These are phyloP conservation scores for Pseudomyrmex cubaensis DNA, from an alignment of 1,140 invertebrate genomes.

Conservation along the genomic window DNA sequence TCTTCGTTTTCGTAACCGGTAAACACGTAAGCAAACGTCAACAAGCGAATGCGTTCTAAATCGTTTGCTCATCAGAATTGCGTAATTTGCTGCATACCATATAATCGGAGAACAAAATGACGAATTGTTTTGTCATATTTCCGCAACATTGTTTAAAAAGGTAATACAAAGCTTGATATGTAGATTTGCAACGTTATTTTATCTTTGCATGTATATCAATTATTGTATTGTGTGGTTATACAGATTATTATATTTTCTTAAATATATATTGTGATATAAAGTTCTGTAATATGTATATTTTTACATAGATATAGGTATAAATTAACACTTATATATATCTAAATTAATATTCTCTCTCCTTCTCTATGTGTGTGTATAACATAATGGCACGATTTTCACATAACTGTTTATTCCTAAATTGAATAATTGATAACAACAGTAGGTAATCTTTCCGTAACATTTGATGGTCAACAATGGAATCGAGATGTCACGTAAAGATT, in stretches of 20 bases:
- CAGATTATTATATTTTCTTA: too few relatives aligned
- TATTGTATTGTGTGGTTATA: too few relatives aligned
- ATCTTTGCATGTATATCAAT: background rate
- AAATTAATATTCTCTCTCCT: too few relatives aligned
- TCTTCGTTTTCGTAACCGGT: constrained; percentile 22
- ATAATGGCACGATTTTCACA: background rate
- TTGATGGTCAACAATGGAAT: background rate
- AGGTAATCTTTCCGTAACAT: constrained; percentile 11
- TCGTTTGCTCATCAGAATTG: background rate
- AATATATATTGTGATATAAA: too few relatives aligned
- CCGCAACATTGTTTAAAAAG: background rate
- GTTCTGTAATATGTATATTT: too few relatives aligned
- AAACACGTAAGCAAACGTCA: background rate
- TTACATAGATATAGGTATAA: too few relatives aligned
- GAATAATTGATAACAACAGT: background rate
- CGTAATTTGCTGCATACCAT: background rate
- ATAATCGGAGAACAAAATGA: background rate
- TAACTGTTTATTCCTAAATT: constrained; percentile 1
- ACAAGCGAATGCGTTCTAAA: background rate
- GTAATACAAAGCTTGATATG: background rate
- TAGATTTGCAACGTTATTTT: background rate
- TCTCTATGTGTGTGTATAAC: too few relatives aligned
- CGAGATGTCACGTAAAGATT: constrained; percentile 19
- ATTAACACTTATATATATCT: too few relatives aligned
- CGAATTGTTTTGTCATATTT: constrained; percentile 18